phyloP scores from a whole-genome alignment of 2,113 vertebrate species.

The Equus przewalskii region DNA sequence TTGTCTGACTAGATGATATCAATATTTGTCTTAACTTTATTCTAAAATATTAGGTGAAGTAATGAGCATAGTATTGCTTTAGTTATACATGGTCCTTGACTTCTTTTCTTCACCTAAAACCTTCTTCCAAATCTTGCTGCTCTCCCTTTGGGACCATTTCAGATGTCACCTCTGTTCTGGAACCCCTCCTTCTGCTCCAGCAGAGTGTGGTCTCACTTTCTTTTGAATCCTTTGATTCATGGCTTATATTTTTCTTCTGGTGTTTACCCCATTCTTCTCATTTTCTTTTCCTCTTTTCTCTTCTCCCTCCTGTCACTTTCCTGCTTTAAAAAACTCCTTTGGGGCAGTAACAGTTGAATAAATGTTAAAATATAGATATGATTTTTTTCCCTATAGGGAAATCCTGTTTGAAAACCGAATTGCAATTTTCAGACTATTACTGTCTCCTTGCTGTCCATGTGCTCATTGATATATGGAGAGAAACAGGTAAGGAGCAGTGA shows the following conservation, averaged over 20 bases:
- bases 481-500: constrained; percentile 90
- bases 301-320: not conserved
- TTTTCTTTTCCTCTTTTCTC: not conserved
- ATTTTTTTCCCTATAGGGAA: constrained; percentile 88
- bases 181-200: not conserved
- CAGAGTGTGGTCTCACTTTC: not conserved
- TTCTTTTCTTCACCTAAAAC: constrained; percentile 23
- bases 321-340: not conserved
- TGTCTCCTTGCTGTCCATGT: constrained; percentile 97
- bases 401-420: constrained; percentile 96
- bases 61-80: not conserved
- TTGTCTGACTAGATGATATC: not conserved
- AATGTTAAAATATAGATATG: constrained; percentile 25
- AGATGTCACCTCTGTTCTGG: not conserved
- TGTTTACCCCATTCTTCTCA: not conserved
- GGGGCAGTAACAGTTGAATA: not conserved
- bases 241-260: not conserved
- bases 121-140: not conserved
- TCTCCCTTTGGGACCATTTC: not conserved
- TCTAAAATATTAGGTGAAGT: not conserved
- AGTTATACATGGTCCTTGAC: not conserved
- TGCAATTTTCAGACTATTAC: constrained; percentile 98
- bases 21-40: constrained; percentile 33
- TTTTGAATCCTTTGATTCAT: constrained; percentile 28
- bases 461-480: constrained; percentile 96